Evolutionary conservation across 2,888 invertebrate species (phyloP).

Genomic region (Cremastobaeus sp.): DNA sequence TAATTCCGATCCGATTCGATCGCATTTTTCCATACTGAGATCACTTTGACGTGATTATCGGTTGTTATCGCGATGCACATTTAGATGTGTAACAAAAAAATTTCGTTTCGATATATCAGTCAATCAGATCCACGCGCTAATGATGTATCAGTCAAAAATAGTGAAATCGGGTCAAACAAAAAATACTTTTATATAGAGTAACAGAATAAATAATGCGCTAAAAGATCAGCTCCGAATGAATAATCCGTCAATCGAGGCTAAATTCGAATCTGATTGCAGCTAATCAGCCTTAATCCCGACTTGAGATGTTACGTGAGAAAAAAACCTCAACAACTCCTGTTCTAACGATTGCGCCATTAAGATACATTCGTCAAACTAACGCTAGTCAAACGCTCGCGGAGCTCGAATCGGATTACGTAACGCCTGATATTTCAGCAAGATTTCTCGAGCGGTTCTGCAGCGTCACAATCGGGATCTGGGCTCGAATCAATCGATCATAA

Average conservation of each 20-base stretch:
- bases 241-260: constrained; percentile 22
- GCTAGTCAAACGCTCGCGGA: constrained; percentile 29
- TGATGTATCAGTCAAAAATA: constrained; percentile 46
- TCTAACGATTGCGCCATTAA: not conserved
- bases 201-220: constrained; percentile 21
- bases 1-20: constrained; percentile 2
- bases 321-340: not conserved
- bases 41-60: constrained; percentile 27
- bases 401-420: constrained; percentile 30
- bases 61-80: constrained; percentile 38
- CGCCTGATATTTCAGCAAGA: constrained; percentile 30
- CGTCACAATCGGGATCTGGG: constrained; percentile 33
- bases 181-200: constrained; percentile 19
- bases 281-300: constrained; percentile 14
- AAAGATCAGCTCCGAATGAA: constrained; percentile 13
- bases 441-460: constrained; percentile 36
- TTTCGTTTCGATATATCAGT: constrained; percentile 22
- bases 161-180: constrained; percentile 44
- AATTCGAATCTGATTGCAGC: constrained; percentile 25
- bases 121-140: constrained; percentile 23
- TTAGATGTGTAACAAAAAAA: constrained; percentile 29
- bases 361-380: constrained; percentile 2
- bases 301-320: constrained; percentile 6
- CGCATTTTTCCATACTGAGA: constrained; percentile 24
- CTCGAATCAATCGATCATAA: constrained; percentile 35